Evolutionary conservation across 1,140 invertebrate genomes (phyloP), one percentile per base, ranked within the genome.

Genomic region (Panonychus citri): DNA sequence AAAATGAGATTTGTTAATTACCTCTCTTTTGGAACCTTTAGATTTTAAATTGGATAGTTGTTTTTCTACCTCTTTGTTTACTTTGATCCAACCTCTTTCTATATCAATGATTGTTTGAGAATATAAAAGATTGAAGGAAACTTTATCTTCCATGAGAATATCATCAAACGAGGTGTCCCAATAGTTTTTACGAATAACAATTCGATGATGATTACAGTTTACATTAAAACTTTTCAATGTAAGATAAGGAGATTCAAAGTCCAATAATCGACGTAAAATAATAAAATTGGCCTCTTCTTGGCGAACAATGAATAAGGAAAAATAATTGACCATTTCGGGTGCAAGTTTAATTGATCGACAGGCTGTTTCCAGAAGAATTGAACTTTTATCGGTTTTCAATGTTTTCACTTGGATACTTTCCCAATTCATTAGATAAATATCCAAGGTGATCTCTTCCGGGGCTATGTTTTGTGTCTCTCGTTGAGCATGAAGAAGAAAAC

Each of bases 221-320:
- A 2, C 2, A 58, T 59, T 59, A n/a, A 48, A n/a, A 61, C 75
- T 74, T 62, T 76, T 83, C 64, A 85, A 77, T 54, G 88, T 89
- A 69, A 95, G 82, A 69, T 83, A 86, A 13, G 90, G 90, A 58
- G 87, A 90, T 75, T 97, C 91, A 77, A 91, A 96, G 66, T 94
- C 81, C 71, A 93, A 84, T 26, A 96, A 70, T 67, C 83, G 85
- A 57, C 89, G 76, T 46, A 91, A 68, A 68, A 90, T 78, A 75
- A 25, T 52, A 53, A 21, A 28, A 30, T 26, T 34, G 37, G n/a
- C 27, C 8, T 37, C 19, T 17, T 34, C 5, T 7, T 26, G 15
- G 13, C 34, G 77, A 77, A 61, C 88, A 50, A 94, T 70, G 71
- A 81, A 94, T 46, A 95, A 71, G 57, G 84, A 81, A 76, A 94